phyloP scores from a whole-genome alignment of 2,113 vertebrate species.

The Procapra przewalskii region DNA sequence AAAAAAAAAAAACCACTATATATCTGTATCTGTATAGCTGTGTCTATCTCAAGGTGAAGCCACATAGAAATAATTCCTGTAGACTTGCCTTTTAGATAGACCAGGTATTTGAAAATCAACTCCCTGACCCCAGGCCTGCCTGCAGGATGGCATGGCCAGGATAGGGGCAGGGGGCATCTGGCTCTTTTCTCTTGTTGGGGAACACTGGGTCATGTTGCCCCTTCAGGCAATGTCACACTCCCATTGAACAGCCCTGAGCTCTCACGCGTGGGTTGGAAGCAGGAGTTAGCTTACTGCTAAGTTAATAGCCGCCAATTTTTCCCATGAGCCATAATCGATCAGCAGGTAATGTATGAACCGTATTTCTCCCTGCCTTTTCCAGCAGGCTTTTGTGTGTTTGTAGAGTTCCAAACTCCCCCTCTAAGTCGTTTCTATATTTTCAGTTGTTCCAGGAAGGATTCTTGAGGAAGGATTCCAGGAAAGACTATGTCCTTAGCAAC shows the following conservation, averaged over 20 bases:
- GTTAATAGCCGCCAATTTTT: not conserved
- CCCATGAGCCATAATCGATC: slow-evolving; percentile 13
- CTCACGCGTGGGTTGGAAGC: not conserved
- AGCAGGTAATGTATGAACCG: not conserved
- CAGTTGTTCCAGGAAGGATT: not conserved
- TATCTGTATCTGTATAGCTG: not conserved
- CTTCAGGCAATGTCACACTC: not conserved
- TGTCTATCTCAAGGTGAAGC: not conserved
- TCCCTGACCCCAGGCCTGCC: not conserved
- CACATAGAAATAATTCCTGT: not conserved
- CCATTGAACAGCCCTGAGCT: not conserved
- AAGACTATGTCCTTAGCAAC: not conserved
- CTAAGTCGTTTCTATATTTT: not conserved
- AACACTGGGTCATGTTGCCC: not conserved
- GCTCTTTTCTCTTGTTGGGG: not conserved
- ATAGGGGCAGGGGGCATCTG: not conserved
- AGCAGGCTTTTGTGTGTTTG: slow-evolving; percentile 3
- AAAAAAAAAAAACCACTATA: not conserved
- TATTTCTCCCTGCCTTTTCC: slow-evolving; percentile 10
- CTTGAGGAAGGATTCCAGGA: not conserved
- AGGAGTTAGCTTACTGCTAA: not conserved
- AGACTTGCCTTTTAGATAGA: not conserved
- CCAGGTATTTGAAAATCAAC: not conserved
- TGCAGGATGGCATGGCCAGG: not conserved
- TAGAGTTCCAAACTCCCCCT: not conserved